A percentile compares a stretch with the other conserved stretches of the same genome.
Evolutionary conservation across 2,888 invertebrate species (phyloP).

Genomic region (Fragum whitleyi): DNA sequence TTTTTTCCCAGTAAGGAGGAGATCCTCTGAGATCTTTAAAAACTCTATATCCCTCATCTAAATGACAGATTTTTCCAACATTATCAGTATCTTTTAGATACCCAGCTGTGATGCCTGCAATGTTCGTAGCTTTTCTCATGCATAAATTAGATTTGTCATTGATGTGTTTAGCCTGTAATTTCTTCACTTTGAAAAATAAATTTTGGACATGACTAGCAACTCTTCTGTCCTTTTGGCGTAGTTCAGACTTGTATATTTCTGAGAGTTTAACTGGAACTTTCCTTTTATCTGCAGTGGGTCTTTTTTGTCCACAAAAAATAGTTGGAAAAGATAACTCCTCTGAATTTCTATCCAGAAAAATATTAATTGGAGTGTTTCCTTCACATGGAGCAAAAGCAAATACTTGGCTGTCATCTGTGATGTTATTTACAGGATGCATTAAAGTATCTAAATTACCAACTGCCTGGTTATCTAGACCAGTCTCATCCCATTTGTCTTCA

Average conservation of each 20-base stretch:
- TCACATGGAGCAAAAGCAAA: not conserved
- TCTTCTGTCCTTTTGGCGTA: conserved; percentile 23
- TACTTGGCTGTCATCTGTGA: conserved; percentile 30
- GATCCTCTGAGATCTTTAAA: not conserved
- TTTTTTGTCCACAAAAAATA: conserved; percentile 54
- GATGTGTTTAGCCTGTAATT: not conserved
- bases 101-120: not conserved
- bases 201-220: conserved; percentile 41
- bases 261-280: conserved; percentile 23
- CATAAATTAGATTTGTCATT: not conserved
- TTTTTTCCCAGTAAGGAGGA: conserved; percentile 33
- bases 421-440: conserved; percentile 37
- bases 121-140: not conserved
- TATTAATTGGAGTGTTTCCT: not conserved
- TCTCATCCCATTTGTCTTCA: conserved; percentile 33
- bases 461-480: conserved; percentile 9
- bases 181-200: conserved; percentile 46
- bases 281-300: conserved; percentile 28
- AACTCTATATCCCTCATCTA: not conserved
- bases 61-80: not conserved
- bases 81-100: too few relatives aligned
- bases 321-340: conserved; percentile 47
- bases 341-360: not conserved
- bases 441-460: conserved; percentile 46
- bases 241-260: conserved; percentile 29